Conservation (phyloP, 1,140 invertebrate genomes). For the Pseudomyrmex concolor region DNA sequence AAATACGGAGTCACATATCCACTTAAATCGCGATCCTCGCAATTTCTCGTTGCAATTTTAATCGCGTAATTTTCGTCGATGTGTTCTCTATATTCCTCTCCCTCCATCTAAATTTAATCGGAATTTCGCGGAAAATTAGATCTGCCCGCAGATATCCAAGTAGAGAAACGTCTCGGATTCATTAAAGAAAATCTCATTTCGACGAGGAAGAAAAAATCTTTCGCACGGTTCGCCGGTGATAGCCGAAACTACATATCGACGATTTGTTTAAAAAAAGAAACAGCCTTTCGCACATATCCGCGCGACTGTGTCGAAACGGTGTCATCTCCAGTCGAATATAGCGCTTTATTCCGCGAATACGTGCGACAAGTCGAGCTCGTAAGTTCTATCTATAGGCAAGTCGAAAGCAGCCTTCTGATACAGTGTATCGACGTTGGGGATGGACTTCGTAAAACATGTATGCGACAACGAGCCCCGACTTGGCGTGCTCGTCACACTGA, state of each 20-base stretch:
- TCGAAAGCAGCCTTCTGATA: constrained; percentile 41
- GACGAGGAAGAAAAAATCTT: neutral
- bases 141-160: neutral
- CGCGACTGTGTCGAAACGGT: constrained; percentile 11
- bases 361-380: constrained; percentile 4
- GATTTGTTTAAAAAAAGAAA: constrained; percentile 39
- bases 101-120: neutral
- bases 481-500: constrained; percentile 23
- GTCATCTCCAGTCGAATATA: constrained; percentile 53
- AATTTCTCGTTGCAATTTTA: constrained; percentile 6
- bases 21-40: neutral
- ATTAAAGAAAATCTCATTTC: neutral
- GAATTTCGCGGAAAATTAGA: neutral
- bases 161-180: neutral
- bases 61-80: neutral
- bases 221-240: neutral
- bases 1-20: too few species aligned
- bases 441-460: constrained; percentile 54
- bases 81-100: neutral
- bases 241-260: constrained; percentile 26
- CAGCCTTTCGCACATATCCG: neutral
- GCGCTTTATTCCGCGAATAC: constrained; percentile 43
- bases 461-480: constrained; percentile 9
- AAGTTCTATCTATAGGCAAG: constrained; percentile 58
- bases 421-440: constrained; percentile 36